phyloP scores from a whole-genome alignment of 1,140 invertebrate genomes.

The Popillia japonica region DNA sequence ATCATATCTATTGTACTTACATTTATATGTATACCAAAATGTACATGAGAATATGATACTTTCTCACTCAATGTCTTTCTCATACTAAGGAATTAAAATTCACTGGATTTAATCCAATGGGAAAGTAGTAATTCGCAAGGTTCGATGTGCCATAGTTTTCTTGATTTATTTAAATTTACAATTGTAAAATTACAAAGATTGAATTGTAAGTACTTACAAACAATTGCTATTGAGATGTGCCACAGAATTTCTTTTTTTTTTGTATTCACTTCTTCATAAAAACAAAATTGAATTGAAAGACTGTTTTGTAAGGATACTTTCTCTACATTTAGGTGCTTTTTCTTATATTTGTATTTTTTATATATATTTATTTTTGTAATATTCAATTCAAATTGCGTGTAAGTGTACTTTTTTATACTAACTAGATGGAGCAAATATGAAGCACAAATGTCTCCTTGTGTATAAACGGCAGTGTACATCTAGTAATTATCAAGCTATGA shows the following conservation, averaged over 20 bases:
- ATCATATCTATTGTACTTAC: constrained; percentile 14
- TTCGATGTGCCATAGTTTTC: constrained; percentile 16
- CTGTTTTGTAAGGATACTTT: constrained; percentile 25
- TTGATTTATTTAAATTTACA: neutral
- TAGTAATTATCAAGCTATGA: constrained; percentile 36
- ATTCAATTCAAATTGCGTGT: constrained; percentile 18
- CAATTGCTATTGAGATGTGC: constrained; percentile 33
- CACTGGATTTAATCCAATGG: neutral
- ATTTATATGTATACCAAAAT: neutral
- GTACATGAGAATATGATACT: constrained; percentile 3
- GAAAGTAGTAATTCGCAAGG: neutral
- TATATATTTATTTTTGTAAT: constrained; percentile 26
- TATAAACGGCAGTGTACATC: constrained; percentile 37
- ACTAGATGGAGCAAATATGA: constrained; percentile 2
- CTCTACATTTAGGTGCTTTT: constrained; percentile 18
- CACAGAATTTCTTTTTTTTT: constrained; percentile 21
- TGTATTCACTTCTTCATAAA: neutral
- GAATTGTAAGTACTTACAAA: neutral
- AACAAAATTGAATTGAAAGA: constrained; percentile 34
- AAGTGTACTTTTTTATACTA: constrained; percentile 31
- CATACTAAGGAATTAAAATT: neutral
- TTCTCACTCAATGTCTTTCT: constrained; percentile 38
- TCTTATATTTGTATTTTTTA: constrained; percentile 15
- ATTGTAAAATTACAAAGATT: neutral
- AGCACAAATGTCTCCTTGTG: constrained; percentile 16